Evolutionary conservation across 2,113 vertebrate genomes (phyloP).

Genomic region (Mesoclemmys tuberculata): DNA sequence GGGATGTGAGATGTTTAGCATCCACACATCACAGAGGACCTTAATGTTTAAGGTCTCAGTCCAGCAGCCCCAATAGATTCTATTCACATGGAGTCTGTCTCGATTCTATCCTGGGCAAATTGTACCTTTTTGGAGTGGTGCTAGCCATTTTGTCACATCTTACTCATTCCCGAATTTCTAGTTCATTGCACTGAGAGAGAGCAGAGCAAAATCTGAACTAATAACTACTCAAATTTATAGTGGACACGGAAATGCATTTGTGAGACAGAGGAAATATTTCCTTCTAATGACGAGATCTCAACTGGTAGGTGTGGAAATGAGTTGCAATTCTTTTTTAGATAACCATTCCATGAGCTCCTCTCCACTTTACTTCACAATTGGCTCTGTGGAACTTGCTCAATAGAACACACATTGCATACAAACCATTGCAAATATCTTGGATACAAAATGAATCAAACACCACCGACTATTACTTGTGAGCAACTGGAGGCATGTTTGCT

Average conservation of each 20-base stretch:
- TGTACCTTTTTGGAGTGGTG: constrained; percentile 27
- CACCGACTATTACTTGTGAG: constrained; percentile 33
- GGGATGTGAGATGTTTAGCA: accelerated
- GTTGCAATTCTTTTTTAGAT: constrained; percentile 7
- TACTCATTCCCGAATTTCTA: background rate
- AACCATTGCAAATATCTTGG: constrained; percentile 36
- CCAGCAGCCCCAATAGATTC: background rate
- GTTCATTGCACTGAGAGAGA: background rate
- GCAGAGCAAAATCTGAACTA: constrained; percentile 42
- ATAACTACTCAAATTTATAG: constrained; percentile 45
- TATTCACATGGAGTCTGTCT: background rate
- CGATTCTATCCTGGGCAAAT: background rate
- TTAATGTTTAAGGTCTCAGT: background rate
- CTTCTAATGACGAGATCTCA: constrained; percentile 39
- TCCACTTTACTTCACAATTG: constrained; percentile 48
- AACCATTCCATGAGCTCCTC: constrained; percentile 35
- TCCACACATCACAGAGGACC: background rate
- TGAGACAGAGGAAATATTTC: constrained; percentile 30
- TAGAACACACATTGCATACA: constrained; percentile 45
- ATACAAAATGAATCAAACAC: constrained; percentile 59
- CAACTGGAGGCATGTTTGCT: background rate
- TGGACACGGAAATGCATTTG: constrained; percentile 18
- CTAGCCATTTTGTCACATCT: constrained; percentile 44
- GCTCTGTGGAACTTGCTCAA: constrained; percentile 42
- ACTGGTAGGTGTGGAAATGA: constrained; percentile 49